These are phyloP conservation scores for Hepsetus odoe DNA, from an alignment of 2,113 vertebrate genomes.

Conservation along the genomic window DNA sequence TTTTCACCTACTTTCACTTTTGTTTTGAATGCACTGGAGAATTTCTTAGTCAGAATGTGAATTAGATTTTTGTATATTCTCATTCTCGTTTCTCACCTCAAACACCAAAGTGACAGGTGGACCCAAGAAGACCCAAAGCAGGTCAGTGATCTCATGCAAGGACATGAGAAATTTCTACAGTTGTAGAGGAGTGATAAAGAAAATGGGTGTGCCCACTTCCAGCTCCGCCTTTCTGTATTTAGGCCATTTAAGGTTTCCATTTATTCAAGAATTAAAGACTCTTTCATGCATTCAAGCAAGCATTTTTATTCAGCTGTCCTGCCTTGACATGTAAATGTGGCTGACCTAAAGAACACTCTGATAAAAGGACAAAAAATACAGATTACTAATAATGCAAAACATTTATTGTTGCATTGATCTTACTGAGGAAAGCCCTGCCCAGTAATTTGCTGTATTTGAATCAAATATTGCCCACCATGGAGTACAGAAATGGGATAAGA, in stretches of 20 bases:
- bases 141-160: neutral
- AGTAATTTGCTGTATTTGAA: too few species aligned
- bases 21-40: conserved; percentile 26
- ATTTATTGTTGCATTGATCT: too few species aligned
- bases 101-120: neutral
- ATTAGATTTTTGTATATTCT: neutral
- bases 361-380: too few species aligned
- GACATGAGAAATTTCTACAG: neutral
- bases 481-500: too few species aligned
- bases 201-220: neutral
- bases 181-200: neutral
- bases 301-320: too few species aligned
- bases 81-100: neutral
- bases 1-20: conserved; percentile 18
- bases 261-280: neutral
- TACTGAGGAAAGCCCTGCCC: too few species aligned
- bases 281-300: too few species aligned
- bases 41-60: conserved; percentile 34
- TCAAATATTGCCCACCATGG: too few species aligned
- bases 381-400: too few species aligned
- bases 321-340: too few species aligned
- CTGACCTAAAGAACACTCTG: too few species aligned
- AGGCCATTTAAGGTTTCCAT: neutral
- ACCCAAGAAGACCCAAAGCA: neutral
- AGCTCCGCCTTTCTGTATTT: neutral